Evolutionary conservation across 2,888 invertebrate genomes (phyloP).

Genomic region (Caenorhabditis auriculariae): DNA sequence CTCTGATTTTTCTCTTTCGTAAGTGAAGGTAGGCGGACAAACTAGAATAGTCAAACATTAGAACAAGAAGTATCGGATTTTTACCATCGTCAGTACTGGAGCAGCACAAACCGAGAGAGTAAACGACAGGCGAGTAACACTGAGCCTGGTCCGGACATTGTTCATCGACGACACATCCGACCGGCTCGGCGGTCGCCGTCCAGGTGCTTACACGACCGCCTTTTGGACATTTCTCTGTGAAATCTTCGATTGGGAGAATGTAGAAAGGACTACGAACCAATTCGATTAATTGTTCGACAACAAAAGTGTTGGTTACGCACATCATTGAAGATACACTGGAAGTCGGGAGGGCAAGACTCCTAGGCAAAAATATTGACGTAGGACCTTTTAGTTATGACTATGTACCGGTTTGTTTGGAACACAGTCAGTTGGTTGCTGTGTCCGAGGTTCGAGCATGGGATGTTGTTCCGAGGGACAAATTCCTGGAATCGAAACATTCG

Average conservation of each 20-base stretch:
- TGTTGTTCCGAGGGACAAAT: constrained; percentile 50
- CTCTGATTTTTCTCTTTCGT: constrained; percentile 42
- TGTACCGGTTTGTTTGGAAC: constrained; percentile 22
- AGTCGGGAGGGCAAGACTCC: constrained; percentile 43
- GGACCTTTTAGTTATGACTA: neutral
- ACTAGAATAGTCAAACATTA: constrained; percentile 11
- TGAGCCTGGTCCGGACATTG: constrained; percentile 39
- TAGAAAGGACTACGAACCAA: neutral
- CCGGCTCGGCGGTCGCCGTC: constrained; percentile 29
- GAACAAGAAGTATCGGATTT: neutral
- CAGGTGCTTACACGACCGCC: constrained; percentile 24
- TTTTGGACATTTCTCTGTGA: constrained; percentile 27
- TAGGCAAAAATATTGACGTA: neutral
- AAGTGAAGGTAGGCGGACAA: constrained; percentile 50
- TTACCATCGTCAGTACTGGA: constrained; percentile 24
- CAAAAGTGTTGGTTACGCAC: constrained; percentile 48
- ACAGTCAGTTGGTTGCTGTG: constrained; percentile 49
- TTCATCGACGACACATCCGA: constrained; percentile 32
- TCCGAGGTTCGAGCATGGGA: constrained; percentile 40
- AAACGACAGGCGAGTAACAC: constrained; percentile 28
- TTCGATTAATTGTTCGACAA: constrained; percentile 35
- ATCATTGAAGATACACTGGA: constrained; percentile 45
- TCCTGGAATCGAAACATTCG: constrained; percentile 31
- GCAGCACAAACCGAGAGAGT: constrained; percentile 45
- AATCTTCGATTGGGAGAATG: neutral